phyloP scores from a whole-genome alignment of 2,113 vertebrate species.

The Holacanthus passer region DNA sequence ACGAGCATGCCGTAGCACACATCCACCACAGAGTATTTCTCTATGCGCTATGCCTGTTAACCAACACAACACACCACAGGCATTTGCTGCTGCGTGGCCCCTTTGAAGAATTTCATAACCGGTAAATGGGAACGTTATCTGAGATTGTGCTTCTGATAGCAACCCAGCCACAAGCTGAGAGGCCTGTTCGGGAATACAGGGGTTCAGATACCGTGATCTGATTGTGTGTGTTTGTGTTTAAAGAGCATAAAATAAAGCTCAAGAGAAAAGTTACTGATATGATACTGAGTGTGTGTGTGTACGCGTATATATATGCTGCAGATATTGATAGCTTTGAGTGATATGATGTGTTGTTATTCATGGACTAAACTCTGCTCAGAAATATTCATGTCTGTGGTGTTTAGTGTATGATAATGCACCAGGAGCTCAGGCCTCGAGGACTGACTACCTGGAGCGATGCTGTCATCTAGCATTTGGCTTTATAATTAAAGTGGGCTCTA shows the following conservation, averaged over 20 bases:
- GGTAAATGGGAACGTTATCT: conserved; percentile 75
- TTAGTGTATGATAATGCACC: conserved; percentile 60
- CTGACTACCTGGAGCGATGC: conserved; percentile 71
- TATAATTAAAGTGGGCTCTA: conserved; percentile 63
- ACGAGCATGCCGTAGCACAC: conserved; percentile 21
- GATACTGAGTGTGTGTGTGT: conserved; percentile 9
- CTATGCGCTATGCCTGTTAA: conserved; percentile 52
- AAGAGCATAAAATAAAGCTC: conserved; percentile 51
- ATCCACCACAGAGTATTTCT: conserved; percentile 28
- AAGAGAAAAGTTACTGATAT: conserved; percentile 32
- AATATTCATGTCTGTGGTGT: conserved; percentile 52
- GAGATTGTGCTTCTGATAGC: conserved; percentile 70
- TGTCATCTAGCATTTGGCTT: conserved; percentile 77
- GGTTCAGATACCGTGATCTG: conserved; percentile 56
- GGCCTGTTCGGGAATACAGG: conserved; percentile 51
- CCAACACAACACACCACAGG: conserved; percentile 49
- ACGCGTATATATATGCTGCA: conserved; percentile 9
- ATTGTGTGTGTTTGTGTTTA: conserved; percentile 53
- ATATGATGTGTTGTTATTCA: conserved; percentile 69
- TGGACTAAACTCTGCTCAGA: conserved; percentile 37
- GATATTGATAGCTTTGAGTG: conserved; percentile 59
- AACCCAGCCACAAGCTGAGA: conserved; percentile 57
- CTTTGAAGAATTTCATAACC: conserved; percentile 76
- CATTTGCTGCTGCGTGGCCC: conserved; percentile 20
- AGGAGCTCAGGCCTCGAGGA: conserved; percentile 62